Conservation (phyloP, 2,888 invertebrate species). For the Cheilosia vulpina region DNA sequence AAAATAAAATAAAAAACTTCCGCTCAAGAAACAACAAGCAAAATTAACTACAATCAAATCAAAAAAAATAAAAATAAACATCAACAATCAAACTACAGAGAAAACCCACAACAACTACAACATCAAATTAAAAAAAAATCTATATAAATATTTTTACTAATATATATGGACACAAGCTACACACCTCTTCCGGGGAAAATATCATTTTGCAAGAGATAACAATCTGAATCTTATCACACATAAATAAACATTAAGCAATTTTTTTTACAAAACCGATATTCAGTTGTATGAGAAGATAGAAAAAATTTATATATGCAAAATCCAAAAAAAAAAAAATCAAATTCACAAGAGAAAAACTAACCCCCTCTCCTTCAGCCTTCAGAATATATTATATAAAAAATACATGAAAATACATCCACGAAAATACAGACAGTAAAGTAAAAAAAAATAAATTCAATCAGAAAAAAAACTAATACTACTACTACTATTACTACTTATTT, state of each 20-base stretch:
- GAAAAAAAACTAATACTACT: constrained; percentile 62
- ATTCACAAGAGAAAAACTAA: constrained; percentile 74
- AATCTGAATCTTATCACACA: constrained; percentile 56
- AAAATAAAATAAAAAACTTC: constrained; percentile 51
- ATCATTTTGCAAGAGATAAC: constrained; percentile 64
- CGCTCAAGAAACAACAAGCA: constrained; percentile 69
- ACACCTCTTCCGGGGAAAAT: constrained; percentile 74
- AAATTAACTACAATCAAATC: constrained; percentile 59
- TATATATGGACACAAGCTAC: constrained; percentile 75
- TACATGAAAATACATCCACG: constrained; percentile 74
- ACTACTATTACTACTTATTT: constrained; percentile 2
- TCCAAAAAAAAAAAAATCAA: constrained; percentile 54
- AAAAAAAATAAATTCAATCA: constrained; percentile 30
- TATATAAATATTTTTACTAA: constrained; percentile 53
- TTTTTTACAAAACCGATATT: constrained; percentile 53
- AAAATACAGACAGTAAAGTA: constrained; percentile 66
- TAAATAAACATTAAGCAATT: constrained; percentile 56
- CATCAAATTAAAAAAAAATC: constrained; percentile 60
- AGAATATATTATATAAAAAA: constrained; percentile 68
- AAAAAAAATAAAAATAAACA: constrained; percentile 55
- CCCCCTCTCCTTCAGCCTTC: constrained; percentile 76
- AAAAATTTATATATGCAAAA: constrained; percentile 51
- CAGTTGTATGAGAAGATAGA: constrained; percentile 55
- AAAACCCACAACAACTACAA: constrained; percentile 68
- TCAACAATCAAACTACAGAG: constrained; percentile 68